Evolutionary conservation across 2,888 invertebrate species (phyloP).

Genomic region (Electrophaes corylata): DNA sequence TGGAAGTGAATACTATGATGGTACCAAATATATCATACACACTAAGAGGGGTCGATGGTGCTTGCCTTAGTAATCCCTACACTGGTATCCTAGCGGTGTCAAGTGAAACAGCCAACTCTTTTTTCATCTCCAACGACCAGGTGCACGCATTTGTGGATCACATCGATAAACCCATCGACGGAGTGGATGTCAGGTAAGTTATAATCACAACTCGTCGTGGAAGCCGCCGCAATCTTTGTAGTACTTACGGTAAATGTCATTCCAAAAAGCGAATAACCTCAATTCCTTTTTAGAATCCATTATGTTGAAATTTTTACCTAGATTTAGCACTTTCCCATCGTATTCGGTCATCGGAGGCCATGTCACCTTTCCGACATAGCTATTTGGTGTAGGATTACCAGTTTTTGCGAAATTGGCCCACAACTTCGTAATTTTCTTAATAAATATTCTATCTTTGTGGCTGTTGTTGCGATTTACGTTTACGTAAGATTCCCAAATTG

Average conservation of each 20-base stretch:
- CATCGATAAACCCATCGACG: constrained; percentile 73
- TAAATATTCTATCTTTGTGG: constrained; percentile 63
- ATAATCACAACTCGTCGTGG: constrained; percentile 63
- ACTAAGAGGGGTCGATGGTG: constrained; percentile 56
- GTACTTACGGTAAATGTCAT: constrained; percentile 59
- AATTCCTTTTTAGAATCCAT: constrained; percentile 53
- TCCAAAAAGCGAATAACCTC: constrained; percentile 67
- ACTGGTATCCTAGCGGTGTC: constrained; percentile 56
- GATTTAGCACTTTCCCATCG: constrained; percentile 53
- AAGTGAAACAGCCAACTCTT: constrained; percentile 71
- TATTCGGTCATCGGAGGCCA: constrained; percentile 63
- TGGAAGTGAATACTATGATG: constrained; percentile 58
- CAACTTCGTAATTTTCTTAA: constrained; percentile 65
- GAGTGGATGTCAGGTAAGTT: constrained; percentile 66
- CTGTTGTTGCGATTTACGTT: constrained; percentile 48
- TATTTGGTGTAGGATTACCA: constrained; percentile 62
- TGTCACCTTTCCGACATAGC: constrained; percentile 42
- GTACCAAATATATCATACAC: constrained; percentile 61
- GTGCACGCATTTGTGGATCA: constrained; percentile 69
- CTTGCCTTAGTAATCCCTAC: constrained; percentile 52
- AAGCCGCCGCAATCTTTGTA: constrained; percentile 54
- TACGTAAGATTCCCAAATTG: constrained; percentile 65
- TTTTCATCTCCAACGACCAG: constrained; percentile 58
- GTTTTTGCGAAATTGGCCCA: constrained; percentile 82
- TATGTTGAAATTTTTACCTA: constrained; percentile 56